Base-by-base conservation (phyloP, 2,888 invertebrate genomes). In the Lithophane ornitopus region DNA sequence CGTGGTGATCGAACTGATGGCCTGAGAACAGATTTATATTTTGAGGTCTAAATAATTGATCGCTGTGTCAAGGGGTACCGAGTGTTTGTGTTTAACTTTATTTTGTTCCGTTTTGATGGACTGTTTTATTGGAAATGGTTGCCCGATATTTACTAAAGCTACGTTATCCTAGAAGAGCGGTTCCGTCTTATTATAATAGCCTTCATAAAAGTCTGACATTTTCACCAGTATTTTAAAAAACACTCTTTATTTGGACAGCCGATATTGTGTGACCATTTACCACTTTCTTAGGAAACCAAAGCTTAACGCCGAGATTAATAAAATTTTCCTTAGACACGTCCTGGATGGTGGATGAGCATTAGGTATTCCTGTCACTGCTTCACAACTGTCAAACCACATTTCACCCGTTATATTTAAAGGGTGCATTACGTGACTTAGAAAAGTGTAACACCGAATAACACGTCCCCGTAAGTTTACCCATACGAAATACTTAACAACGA, bases 1-100 rank as follows among this genome's bases (percentile, higher is more conserved):
- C 54, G 81, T 71, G 76, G 73, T 76, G 63, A 56, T 62, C 39
- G 49, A 14, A 56, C 44, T 69, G 71, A 81, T 76, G 59, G 44
- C n/a, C 26, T 59, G 71, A 14, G 34, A 49, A 68, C 54, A 63
- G 26, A 14, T 11, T 28, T 49, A 54, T 59, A 39, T 62, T 56
- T 49, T 68, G 6, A 41, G 14, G 39, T 11, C 19, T 72, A 52
- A 22, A 22, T 49, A 67, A 58, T 67, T 67, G n/a, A 74, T 59
- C 14, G n/a, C 39, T n/a, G n/a, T 52, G 22, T 39, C n/a, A 34
- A 78, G n/a, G 1, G 8, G 8, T 7, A 8, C 19, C 19, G 49
- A 49, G 19, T 8, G 1, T 67, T 34, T 14, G 19, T 8, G 1
- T 67, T 34, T 14, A 0, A 0, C 0, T 22, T 66, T 54, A 26